Percentiles rank a stretch among this genome's conserved stretches.
Conservation (phyloP, 2,888 invertebrate genomes). For the Tuberolachnus salignus region DNA sequence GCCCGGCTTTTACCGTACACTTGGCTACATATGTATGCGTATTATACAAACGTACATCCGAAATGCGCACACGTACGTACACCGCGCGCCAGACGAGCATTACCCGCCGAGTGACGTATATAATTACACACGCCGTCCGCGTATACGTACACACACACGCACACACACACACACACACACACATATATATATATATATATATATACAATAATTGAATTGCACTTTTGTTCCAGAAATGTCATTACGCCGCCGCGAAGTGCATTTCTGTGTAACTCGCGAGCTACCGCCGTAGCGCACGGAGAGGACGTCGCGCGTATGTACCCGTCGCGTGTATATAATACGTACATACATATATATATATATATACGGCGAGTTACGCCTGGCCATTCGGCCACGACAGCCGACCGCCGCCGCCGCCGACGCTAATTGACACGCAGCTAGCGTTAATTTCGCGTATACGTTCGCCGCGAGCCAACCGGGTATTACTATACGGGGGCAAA, state of each 20-base stretch:
- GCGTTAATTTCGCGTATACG: constrained; percentile 20
- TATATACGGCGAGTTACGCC: not conserved
- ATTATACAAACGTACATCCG: too few species aligned
- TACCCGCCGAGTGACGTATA: not conserved
- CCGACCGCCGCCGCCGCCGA: not conserved
- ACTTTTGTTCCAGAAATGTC: constrained; percentile 8
- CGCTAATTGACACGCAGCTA: constrained; percentile 31
- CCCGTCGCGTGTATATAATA: not conserved
- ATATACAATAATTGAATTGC: constrained; percentile 23
- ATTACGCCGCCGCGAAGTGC: constrained; percentile 1
- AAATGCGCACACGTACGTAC: too few species aligned
- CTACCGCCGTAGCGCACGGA: not conserved
- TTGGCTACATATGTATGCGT: too few species aligned
- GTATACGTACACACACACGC: not conserved
- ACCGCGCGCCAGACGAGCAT: too few species aligned
- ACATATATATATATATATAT: too few species aligned
- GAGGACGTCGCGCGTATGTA: not conserved
- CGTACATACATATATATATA: too few species aligned
- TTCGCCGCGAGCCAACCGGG: not conserved
- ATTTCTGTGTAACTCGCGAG: constrained; percentile 16
- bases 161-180: not conserved
- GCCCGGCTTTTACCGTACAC: too few species aligned
- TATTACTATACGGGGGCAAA: not conserved
- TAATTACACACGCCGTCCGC: not conserved
- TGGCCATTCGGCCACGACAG: not conserved